These are phyloP conservation scores for Dinomys branickii DNA, from an alignment of 2,113 vertebrate genomes.

Conservation along the genomic window DNA sequence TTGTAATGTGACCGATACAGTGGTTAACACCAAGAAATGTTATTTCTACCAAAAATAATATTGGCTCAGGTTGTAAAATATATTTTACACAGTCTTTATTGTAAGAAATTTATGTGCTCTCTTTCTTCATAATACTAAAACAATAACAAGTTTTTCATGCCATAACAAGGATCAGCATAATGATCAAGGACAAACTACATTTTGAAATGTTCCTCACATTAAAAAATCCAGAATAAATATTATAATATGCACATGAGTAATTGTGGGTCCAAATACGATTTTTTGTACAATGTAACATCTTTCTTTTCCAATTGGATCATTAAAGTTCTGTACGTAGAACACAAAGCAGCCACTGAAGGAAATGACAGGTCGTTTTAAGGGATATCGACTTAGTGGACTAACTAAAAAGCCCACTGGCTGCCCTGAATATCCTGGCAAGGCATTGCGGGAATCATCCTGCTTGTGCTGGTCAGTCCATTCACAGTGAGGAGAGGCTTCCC, in stretches of 20 bases:
- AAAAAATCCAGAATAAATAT: neutral
- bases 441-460: neutral
- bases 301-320: slow-evolving; percentile 12
- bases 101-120: neutral
- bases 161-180: neutral
- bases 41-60: neutral
- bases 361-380: slow-evolving; percentile 15
- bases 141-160: neutral
- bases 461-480: slow-evolving; percentile 26
- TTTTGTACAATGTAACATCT: neutral
- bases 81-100: neutral
- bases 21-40: neutral
- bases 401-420: neutral
- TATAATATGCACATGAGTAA: neutral
- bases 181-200: neutral
- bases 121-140: neutral
- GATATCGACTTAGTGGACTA: neutral
- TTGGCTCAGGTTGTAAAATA: neutral
- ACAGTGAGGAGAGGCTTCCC: slow-evolving; percentile 40
- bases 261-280: neutral
- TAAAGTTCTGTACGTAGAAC: neutral
- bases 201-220: neutral
- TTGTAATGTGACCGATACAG: neutral
- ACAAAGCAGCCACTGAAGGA: neutral
- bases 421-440: neutral